Base-by-base conservation (phyloP, 2,888 invertebrate species). In the Hofmannophila pseudospretella region DNA sequence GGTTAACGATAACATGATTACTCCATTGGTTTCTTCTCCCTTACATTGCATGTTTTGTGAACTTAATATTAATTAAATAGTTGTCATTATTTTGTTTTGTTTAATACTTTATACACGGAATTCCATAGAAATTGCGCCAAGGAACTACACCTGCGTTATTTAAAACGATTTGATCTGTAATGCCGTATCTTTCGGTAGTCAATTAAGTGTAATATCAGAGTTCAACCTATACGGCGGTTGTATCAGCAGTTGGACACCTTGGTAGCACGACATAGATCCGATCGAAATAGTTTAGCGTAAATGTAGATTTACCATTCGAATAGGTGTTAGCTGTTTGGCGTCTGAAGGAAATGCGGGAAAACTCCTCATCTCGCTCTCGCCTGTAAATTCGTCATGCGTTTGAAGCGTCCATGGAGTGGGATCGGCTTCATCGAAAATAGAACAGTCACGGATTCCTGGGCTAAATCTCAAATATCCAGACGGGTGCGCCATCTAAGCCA, bases 401-500 rank as follows among this genome's bases (percentile, higher is more conserved):
- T 48, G 67, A 73, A 67, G 67, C 58, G 65, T 61, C 55, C 65
- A 67, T 63, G 58, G 61, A 69, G 67, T 67, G 68, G 62, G 64
- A 74, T 62, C 69, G 65, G 72, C 69, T 72, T 59, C 59, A 71
- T 80, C 71, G 64, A 82, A 88, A 88, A 88, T 88, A 88, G 88
- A 85, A 78, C 79, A 66, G 70, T 79, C 64, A 78, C 81, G 67
- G 87, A 88, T 87, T 88, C 87, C 88, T 88, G 88, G 87, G 88
- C 87, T 77, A 85, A 88, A 88, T 89, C 89, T 89, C 89, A 89
- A 87, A 88, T 89, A 87, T 88, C 88, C 82, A 84, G 84, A 84
- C 78, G 69, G 67, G 81, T 88, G 90, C 92, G 92, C 91, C 92
- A 90, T 91, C 92, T 92, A 85, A 88, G 87, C 73, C 88, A 88